Evolutionary conservation across 2,113 vertebrate genomes (phyloP).

Genomic region (Hypanus sabinus): DNA sequence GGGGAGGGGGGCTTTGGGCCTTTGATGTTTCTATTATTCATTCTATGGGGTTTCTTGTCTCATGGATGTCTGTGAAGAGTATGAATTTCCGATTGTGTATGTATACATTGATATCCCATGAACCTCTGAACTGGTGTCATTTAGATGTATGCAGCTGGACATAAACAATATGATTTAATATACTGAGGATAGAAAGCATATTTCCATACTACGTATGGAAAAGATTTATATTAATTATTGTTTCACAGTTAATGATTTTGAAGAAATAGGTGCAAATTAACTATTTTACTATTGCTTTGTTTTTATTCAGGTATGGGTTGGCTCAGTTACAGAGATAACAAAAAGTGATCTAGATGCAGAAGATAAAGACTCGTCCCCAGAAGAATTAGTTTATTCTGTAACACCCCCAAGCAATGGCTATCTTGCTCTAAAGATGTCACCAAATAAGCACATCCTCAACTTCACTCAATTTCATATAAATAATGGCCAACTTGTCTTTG

Average conservation of each 20-base stretch:
- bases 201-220: not conserved
- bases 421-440: constrained; percentile 69
- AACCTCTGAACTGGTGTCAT: no score
- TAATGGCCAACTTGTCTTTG: constrained; percentile 70
- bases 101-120: no score
- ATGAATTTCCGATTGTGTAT: no score
- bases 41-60: no score
- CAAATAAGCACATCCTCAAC: constrained; percentile 64
- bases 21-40: no score
- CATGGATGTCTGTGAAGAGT: no score
- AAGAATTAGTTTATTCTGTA: constrained; percentile 66
- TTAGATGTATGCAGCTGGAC: not conserved
- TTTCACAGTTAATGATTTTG: not conserved
- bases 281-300: not conserved
- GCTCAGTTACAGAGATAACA: constrained; percentile 73
- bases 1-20: no score
- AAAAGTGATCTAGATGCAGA: constrained; percentile 60
- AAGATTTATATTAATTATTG: not conserved
- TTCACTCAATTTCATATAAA: constrained; percentile 77
- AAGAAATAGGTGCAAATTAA: not conserved
- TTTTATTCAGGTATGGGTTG: constrained; percentile 69
- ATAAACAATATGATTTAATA: not conserved
- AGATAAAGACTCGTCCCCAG: constrained; percentile 65
- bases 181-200: not conserved
- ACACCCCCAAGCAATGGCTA: constrained; percentile 76